Evolutionary conservation across 2,113 vertebrate genomes (phyloP).

Genomic region (Brienomyrus brachyistius): DNA sequence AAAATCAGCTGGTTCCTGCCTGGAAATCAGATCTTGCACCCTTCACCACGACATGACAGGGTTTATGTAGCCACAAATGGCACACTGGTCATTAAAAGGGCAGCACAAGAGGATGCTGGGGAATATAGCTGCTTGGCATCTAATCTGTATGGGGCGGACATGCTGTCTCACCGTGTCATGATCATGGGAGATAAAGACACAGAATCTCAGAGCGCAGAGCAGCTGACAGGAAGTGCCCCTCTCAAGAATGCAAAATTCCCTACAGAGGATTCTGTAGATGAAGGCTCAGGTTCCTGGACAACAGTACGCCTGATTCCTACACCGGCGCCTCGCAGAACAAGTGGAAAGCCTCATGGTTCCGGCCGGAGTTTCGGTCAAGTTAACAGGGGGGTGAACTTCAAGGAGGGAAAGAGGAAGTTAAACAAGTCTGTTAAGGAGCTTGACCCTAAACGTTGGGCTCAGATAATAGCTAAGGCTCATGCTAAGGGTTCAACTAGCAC

Average conservation of each 20-base stretch:
- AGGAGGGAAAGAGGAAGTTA: slow-evolving; percentile 53
- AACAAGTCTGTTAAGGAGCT: slow-evolving; percentile 59
- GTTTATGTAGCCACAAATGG: slow-evolving; percentile 56
- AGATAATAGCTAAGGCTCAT: slow-evolving; percentile 56
- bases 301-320: slow-evolving; percentile 42
- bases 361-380: slow-evolving; percentile 26
- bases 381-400: slow-evolving; percentile 40
- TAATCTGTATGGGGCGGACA: slow-evolving; percentile 65
- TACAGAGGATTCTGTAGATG: slow-evolving; percentile 35
- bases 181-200: slow-evolving; percentile 39
- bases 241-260: slow-evolving; percentile 18
- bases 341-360: slow-evolving; percentile 34
- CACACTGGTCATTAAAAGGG: slow-evolving; percentile 53
- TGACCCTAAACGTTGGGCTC: slow-evolving; percentile 58
- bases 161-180: slow-evolving; percentile 59
- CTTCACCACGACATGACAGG: slow-evolving; percentile 45
- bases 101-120: slow-evolving; percentile 54
- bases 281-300: slow-evolving; percentile 64
- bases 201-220: slow-evolving; percentile 27
- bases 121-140: slow-evolving; percentile 64
- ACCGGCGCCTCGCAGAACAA: slow-evolving; percentile 39
- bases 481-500: slow-evolving; percentile 38
- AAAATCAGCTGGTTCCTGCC: slow-evolving; percentile 62
- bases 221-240: slow-evolving; percentile 2
- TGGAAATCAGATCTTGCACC: slow-evolving; percentile 49